Evolutionary conservation across 1,140 invertebrate genomes (phyloP), one percentile per base, ranked within the genome.

Genomic region (Stegodyphus mimosarum): DNA sequence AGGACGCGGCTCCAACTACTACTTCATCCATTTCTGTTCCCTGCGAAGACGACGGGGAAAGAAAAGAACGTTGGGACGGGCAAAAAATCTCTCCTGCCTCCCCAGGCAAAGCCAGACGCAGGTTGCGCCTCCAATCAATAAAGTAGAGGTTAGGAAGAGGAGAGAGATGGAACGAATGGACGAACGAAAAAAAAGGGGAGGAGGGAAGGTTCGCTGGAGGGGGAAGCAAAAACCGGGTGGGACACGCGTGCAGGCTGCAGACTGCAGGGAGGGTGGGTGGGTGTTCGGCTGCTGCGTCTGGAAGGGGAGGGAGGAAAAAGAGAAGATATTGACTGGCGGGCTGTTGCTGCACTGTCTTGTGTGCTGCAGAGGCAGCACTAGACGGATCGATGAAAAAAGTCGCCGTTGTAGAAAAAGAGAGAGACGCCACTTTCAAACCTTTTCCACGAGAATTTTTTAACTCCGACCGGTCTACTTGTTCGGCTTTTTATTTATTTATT

Each of bases 61-160:
- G 66, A 84, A 84, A 84, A 76, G 73, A 76, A 84, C 72, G 64
- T 69, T 50, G 81, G 81, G 73, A 64, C 64, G 81, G 81, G 81
- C 81, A 69, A 69, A 9, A 7, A 13, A n/a, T 7, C 80, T 70
- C 63, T 73, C 80, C 78, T 48, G 18, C 69, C 49, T 75, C 81
- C 81, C 73, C 51, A 69, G 72, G 78, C 78, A 60, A 60, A 81
- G 71, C 80, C 67, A 83, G 83, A 86, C 83, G 83, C 83, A 86
- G 83, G 83, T 86, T 86, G 83, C 83, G 83, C 83, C 83, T 86
- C 83, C 83, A 86, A 86, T 86, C 83, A 86, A 86, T 86, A 86
- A 86, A 86, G 75, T 77, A 78, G 83, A 86, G 83, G 83, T 71
- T 64, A 51, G 51, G 83, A 52, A 60, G 66, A 49, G 66, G 69